Evolutionary conservation across 2,888 invertebrate genomes (phyloP), one percentile per base, ranked within the genome.

Genomic region (Epicampocera succincta): DNA sequence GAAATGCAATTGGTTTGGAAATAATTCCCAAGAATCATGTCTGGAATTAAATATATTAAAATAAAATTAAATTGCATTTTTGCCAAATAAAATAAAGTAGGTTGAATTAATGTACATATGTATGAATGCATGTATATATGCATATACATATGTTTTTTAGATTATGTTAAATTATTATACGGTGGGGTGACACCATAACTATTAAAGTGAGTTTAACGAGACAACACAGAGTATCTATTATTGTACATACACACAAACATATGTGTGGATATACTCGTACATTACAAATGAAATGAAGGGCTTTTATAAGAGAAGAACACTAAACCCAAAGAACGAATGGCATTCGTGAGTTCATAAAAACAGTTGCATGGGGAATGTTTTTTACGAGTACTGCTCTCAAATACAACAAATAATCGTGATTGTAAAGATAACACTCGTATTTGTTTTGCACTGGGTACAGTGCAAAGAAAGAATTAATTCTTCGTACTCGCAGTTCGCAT

Each of bases 271-370:
- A 46, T 5, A 46, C 15, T 15, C 2, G 46, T 44, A 65, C 25
- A 78, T 50, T 54, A 74, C 8, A 33, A 60, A 66, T n/a, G n/a
- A 66, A 61, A 40, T 25, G 8, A 48, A 17, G 72, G 17, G 56
- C 25, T 65, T 46, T 60, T 48, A 42, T 54, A 50, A 60, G 58
- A 69, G 54, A 77, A 48, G 48, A 73, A 50, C 46, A 48, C 44
- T 17, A 60, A 60, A 69, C 56, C 73, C 38, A 33, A 73, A 72
- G 29, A 61, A 25, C 29, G 72, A 80, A 81, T 76, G 60, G 80
- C 76, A 80, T 84, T 84, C 66, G 79, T 85, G 83, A 80, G 79
- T 81, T 72, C 82, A 75, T 61, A 42, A 29, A 63, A 75, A 48
- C 56, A 68, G 46, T 81, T 77, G 58, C 61, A 12, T 81, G 65